Base-by-base conservation (phyloP, 2,888 invertebrate genomes). In the Cephus pygmeus region DNA sequence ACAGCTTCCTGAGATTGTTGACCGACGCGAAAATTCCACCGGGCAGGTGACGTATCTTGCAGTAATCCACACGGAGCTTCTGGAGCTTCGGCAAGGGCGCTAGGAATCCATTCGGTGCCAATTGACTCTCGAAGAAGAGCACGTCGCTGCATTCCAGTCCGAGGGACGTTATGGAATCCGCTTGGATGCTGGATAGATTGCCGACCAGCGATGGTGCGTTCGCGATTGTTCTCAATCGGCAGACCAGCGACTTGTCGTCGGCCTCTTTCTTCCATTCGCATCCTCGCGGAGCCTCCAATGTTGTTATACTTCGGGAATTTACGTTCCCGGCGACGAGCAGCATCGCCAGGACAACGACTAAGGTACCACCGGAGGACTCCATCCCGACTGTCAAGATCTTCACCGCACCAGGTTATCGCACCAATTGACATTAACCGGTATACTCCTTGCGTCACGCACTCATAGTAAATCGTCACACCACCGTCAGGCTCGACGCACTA, bases 31-130 rank as follows among this genome's bases (percentile, higher is more conserved):
- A 92, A 75, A 95, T 95, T 69, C 95, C 94, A 40, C 94, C 94
- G 6, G 96, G 95, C 79, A 97, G 93, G 87, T 95, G 94, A 83
- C 95, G 93, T 83, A 96, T 94, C 92, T 96, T 96, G 91, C 97
- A 97, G 82, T 94, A 95, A 86, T 96, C 96, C 89, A 97, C 94
- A 82, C 93, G 93, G 77, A 96, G 92, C 86, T 95, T 95, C 86
- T 93, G 94, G 69, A 96, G 92, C 80, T 94, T 93, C 76, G 94
- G 94, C 86, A 96, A 93, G 73, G 93, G 92, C 69, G 94, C 93
- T 74, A 95, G 90, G 82, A 95, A 94, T 85, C 93, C 87, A 34
- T 77, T 92, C 68, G 92, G 92, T 80, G 94, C 92, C 80, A 95
- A 91, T 76, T 94, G 94, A 88, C 95, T 95, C 91, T 96, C 96